These are phyloP conservation scores for Cottoperca gobio DNA, from an alignment of 2,797 vertebrate genomes.

Conservation along the genomic window DNA sequence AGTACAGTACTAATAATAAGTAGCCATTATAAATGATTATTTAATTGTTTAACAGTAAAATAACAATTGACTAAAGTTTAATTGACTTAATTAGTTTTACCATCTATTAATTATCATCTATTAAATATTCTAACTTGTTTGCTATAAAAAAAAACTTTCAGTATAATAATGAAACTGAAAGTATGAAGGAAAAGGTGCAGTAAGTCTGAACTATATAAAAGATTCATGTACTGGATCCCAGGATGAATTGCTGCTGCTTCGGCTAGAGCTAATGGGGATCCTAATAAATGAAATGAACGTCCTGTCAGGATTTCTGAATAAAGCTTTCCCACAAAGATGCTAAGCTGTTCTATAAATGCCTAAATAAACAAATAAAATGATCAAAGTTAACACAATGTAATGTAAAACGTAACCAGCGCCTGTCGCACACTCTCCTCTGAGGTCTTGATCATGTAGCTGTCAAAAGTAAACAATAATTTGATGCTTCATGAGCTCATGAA, in stretches of 20 bases:
- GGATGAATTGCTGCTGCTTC: too few species aligned
- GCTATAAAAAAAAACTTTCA: too few species aligned
- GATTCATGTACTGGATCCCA: background rate
- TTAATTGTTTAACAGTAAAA: too few species aligned
- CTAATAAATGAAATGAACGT: too few species aligned
- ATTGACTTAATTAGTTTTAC: too few species aligned
- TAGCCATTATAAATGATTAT: too few species aligned
- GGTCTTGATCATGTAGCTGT: constrained; percentile 14
- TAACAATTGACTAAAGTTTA: too few species aligned
- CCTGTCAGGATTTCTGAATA: background rate
- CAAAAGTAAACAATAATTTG: constrained; percentile 17
- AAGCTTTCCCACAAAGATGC: background rate
- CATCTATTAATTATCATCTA: too few species aligned
- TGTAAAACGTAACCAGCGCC: too few species aligned
- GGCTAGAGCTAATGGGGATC: too few species aligned
- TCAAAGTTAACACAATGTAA: background rate
- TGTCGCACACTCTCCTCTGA: background rate
- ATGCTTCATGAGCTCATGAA: constrained; percentile 23
- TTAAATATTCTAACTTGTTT: too few species aligned
- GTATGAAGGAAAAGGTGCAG: background rate
- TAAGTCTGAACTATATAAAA: background rate
- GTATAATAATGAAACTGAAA: background rate
- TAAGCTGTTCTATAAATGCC: background rate
- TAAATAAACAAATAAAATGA: background rate
- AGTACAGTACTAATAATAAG: too few species aligned